A percentile compares a stretch with the other conserved stretches of the same genome.
These are phyloP conservation scores for Menidia menidia DNA, from an alignment of 2,797 vertebrate species.

Conservation along the genomic window DNA sequence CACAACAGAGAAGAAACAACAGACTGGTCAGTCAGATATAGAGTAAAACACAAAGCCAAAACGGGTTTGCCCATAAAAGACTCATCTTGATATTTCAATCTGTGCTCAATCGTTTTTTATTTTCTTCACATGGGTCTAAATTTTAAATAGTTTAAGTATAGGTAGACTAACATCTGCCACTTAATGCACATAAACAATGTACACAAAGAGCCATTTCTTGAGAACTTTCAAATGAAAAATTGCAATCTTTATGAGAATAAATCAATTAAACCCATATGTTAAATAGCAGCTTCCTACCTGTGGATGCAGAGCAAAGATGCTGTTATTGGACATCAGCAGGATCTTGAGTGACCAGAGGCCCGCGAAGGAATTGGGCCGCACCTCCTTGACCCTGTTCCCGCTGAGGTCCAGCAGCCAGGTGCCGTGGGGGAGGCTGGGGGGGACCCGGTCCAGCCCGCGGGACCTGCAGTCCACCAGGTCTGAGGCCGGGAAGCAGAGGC, in stretches of 20 bases:
- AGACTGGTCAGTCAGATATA: no score
- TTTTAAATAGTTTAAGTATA: neutral
- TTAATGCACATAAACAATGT: no score
- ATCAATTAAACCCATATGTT: no score
- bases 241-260: no score
- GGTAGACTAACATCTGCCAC: no score
- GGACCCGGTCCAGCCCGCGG: slow-evolving; percentile 64
- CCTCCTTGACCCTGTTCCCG: slow-evolving; percentile 65
- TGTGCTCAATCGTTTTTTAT: neutral
- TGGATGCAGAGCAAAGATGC: slow-evolving; percentile 66
- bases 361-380: slow-evolving; percentile 67
- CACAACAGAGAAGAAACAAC: no score
- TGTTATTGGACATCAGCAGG: slow-evolving; percentile 75
- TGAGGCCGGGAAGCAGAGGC: slow-evolving; percentile 72
- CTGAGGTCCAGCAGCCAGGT: slow-evolving; percentile 81
- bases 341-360: slow-evolving; percentile 76
- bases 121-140: neutral
- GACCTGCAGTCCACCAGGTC: slow-evolving; percentile 75
- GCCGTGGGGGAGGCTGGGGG: slow-evolving; percentile 60
- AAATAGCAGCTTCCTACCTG: slow-evolving; percentile 55
- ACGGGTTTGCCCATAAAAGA: no score
- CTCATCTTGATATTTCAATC: no score
- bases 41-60: no score
- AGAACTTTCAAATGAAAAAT: no score
- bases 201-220: no score